Evolutionary conservation across 2,888 invertebrate species (phyloP).

Genomic region (Conchocele bisecta): DNA sequence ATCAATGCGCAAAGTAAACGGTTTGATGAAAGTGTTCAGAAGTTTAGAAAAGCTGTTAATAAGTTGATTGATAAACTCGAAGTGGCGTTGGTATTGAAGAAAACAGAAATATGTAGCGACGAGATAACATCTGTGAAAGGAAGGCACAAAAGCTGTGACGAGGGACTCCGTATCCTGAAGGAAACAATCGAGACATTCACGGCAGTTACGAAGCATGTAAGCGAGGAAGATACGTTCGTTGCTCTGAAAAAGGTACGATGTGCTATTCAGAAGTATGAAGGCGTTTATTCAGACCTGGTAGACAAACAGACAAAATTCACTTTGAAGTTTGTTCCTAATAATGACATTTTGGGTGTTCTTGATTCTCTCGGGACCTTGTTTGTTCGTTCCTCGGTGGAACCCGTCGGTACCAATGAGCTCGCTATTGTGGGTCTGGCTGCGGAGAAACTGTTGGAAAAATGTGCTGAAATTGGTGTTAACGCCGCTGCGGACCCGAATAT

Average conservation of each 20-base stretch:
- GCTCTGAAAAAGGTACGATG: slow-evolving; percentile 24
- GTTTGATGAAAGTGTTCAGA: slow-evolving; percentile 34
- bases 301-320: slow-evolving; percentile 35
- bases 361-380: slow-evolving; percentile 49
- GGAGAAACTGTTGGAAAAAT: slow-evolving; percentile 14
- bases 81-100: slow-evolving; percentile 31
- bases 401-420: slow-evolving; percentile 10
- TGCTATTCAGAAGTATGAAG: slow-evolving; percentile 29
- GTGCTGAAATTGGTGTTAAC: slow-evolving; percentile 40
- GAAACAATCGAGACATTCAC: slow-evolving; percentile 26
- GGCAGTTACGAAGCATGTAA: slow-evolving; percentile 10
- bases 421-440: not conserved
- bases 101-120: slow-evolving; percentile 35
- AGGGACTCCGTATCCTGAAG: slow-evolving; percentile 29
- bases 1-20: slow-evolving; percentile 33
- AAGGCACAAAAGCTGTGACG: slow-evolving; percentile 37
- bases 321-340: slow-evolving; percentile 40
- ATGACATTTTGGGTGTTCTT: slow-evolving; percentile 22
- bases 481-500: slow-evolving; percentile 21
- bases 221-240: slow-evolving; percentile 36
- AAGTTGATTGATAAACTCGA: slow-evolving; percentile 41
- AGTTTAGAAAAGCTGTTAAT: slow-evolving; percentile 44
- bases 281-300: slow-evolving; percentile 31
- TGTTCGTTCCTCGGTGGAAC: slow-evolving; percentile 43
- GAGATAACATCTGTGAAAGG: slow-evolving; percentile 32